Evolutionary conservation across 2,888 invertebrate genomes (phyloP), one percentile per base, ranked within the genome.

Genomic region (Autographa gamma): DNA sequence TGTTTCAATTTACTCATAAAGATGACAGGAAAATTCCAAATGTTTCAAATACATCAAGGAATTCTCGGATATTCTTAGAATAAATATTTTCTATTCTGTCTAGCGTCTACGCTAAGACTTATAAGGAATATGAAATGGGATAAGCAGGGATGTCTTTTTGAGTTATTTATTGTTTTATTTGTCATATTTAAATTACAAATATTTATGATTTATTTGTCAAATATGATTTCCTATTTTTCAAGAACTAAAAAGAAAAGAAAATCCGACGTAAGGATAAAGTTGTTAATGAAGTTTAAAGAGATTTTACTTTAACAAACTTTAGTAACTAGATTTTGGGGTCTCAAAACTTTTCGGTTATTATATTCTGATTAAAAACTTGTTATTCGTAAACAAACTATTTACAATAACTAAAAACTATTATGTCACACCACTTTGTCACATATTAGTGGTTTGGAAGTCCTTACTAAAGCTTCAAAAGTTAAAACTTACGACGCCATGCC

Each of bases 381-480:
- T 14, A 25, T 56, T 38, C 58, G 81, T 60, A 69, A 82, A 61
- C 66, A 81, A 81, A 81, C 84, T 79, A 83, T 83, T 83, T 74
- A 74, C 78, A 79, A 74, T 81, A 62, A 76, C 80, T 76, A 83
- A 81, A 81, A 83, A 79, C 80, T 76, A 69, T 67, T 62, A 76
- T 79, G 76, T 74, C 84, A 81, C 72, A 76, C 71, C 77, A 82
- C 85, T 85, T 86, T 84, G 84, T 86, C 87, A 86, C 85, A 87
- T 84, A 87, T 85, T 86, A 87, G 74, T 74, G 80, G 85, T 85
- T 85, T 83, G 81, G 83, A 81, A 84, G 79, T 83, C 80, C 81
- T 84, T 80, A 78, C 76, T 34, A 66, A 82, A 80, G 78, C 86
- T 84, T 87, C 85, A 88, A 86, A 89, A 90, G 84, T 89, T 87